Percentiles rank a stretch among this genome's conserved stretches.
Evolutionary conservation across 2,797 vertebrate genomes (phyloP).

Genomic region (Chelon auratus): DNA sequence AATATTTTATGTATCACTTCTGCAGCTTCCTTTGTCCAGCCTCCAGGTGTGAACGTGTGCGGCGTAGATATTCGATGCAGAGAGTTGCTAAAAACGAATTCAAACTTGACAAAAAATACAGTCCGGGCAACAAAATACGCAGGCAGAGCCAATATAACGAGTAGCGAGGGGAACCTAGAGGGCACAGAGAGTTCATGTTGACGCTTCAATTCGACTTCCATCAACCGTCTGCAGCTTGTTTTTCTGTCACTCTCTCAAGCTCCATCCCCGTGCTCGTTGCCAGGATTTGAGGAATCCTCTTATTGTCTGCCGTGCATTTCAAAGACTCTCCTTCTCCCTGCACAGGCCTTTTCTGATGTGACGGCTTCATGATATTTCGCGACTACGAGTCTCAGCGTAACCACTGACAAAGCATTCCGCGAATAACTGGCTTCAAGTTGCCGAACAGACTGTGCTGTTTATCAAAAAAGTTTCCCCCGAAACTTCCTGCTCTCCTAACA

Average conservation of each 20-base stretch:
- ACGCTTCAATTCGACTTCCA: conserved; percentile 48
- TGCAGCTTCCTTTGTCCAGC: conserved; percentile 7
- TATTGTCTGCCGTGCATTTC: conserved; percentile 41
- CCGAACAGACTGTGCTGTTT: conserved; percentile 27
- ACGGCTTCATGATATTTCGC: conserved; percentile 48
- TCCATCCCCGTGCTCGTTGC: conserved; percentile 27
- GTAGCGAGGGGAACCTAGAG: conserved; percentile 20
- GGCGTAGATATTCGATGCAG: conserved; percentile 2
- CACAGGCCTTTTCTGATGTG: conserved; percentile 47
- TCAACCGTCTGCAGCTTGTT: conserved; percentile 35
- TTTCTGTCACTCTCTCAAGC: conserved; percentile 46
- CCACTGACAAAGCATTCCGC: conserved; percentile 21
- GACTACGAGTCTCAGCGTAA: conserved; percentile 39
- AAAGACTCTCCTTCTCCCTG: conserved; percentile 17
- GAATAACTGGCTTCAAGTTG: conserved; percentile 50
- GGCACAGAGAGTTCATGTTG: conserved; percentile 48
- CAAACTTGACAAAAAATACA: not conserved
- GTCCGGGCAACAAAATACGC: conserved; percentile 14
- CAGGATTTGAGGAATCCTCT: conserved; percentile 49
- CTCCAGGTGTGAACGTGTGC: not conserved
- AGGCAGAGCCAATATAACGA: conserved; percentile 40
- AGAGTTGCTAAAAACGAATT: conserved; percentile 9
- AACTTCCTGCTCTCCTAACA: conserved; percentile 4
- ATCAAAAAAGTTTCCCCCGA: conserved; percentile 25
- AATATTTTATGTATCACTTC: conserved; percentile 22